Evolutionary conservation across 2,113 vertebrate species (phyloP).

Genomic region (Tympanuchus pallidicinctus): DNA sequence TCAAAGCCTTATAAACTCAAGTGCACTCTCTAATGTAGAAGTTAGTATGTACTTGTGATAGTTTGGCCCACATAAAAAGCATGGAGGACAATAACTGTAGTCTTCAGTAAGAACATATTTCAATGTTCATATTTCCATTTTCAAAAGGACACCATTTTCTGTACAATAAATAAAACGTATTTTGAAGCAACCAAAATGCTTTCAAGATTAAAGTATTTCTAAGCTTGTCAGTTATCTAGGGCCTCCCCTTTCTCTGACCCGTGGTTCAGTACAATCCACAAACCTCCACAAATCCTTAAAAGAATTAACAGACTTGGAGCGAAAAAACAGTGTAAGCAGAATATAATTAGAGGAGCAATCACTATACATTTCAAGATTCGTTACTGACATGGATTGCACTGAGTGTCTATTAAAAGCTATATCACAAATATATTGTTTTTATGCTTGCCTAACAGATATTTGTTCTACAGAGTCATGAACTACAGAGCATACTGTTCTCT

Average conservation of each 20-base stretch:
- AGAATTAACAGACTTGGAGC: neutral
- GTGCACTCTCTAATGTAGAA: neutral
- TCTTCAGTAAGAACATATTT: neutral
- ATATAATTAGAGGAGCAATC: neutral
- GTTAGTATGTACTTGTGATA: neutral
- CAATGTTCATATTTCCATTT: neutral
- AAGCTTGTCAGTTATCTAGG: neutral
- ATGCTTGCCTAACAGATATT: neutral
- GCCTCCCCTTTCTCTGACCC: rapidly evolving
- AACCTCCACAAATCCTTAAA: neutral
- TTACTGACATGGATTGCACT: neutral
- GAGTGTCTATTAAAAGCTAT: neutral
- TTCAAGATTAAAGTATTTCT: neutral
- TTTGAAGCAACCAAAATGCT: neutral
- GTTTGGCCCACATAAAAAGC: neutral
- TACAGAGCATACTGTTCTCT: neutral
- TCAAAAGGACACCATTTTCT: neutral
- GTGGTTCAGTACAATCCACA: neutral
- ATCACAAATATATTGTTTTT: neutral
- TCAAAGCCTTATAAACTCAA: neutral
- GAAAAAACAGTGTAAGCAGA: neutral
- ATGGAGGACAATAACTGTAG: neutral
- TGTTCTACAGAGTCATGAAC: neutral
- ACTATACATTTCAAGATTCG: neutral
- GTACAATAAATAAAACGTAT: neutral